These are phyloP conservation scores for Drosophila sechellia DNA, from an alignment of 1,140 invertebrate genomes.

Conservation along the genomic window DNA sequence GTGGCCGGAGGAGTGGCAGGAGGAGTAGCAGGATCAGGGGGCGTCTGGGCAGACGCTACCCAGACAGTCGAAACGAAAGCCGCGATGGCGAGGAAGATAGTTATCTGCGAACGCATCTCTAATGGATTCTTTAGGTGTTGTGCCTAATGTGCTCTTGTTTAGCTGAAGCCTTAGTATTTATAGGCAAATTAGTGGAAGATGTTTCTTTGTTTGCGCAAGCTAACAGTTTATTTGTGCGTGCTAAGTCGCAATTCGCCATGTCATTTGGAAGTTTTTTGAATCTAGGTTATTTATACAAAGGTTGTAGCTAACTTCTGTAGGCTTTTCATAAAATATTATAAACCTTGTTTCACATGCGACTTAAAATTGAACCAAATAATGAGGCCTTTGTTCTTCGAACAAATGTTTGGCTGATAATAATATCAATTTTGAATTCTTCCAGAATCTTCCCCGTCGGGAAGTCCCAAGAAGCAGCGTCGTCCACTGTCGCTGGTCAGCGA, in stretches of 20 bases:
- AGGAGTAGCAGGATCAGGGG: too few relatives aligned
- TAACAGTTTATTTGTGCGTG: constrained; percentile 1
- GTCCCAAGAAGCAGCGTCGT: constrained; percentile 86
- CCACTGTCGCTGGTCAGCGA: constrained; percentile 85
- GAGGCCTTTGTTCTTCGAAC: not conserved
- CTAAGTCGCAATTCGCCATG: too few relatives aligned
- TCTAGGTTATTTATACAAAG: not conserved
- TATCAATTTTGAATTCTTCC: not conserved
- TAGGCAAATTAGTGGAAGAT: not conserved
- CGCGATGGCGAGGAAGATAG: constrained; percentile 2
- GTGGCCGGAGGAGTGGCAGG: too few relatives aligned
- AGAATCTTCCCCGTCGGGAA: constrained; percentile 87
- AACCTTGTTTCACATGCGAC: not conserved
- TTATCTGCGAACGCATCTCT: constrained; percentile 7
- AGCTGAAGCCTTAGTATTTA: constrained; percentile 6
- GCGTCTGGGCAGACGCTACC: not conserved
- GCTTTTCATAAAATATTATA: not conserved
- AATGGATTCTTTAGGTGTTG: not conserved
- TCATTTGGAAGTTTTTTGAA: not conserved
- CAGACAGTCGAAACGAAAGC: not conserved
- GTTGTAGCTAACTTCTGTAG: not conserved
- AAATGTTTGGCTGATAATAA: not conserved
- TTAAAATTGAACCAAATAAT: not conserved
- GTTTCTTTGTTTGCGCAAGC: constrained; percentile 2
- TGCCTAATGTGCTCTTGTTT: not conserved